Evolutionary conservation across 2,113 vertebrate species (phyloP).

Genomic region (Piprites chloris): DNA sequence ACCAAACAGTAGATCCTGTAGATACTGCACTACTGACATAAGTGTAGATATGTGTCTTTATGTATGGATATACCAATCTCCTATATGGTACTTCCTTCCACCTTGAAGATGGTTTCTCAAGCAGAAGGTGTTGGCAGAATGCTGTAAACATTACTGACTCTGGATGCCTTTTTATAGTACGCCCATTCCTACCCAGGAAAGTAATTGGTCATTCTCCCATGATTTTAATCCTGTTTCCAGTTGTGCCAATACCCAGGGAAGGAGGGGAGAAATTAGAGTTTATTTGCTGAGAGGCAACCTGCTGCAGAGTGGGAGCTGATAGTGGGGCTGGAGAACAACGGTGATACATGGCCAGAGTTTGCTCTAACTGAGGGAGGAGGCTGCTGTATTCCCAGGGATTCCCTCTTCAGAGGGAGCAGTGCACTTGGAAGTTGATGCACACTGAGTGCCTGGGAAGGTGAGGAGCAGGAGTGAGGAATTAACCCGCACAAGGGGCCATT

Average conservation of each 20-base stretch:
- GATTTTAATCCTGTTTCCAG: neutral
- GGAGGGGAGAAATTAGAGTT: neutral
- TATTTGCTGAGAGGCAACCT: neutral
- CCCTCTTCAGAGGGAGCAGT: neutral
- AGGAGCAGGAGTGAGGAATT: neutral
- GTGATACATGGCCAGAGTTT: neutral
- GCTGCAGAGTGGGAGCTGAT: neutral
- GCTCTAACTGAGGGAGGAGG: neutral
- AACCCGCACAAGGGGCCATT: neutral
- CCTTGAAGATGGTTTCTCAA: neutral
- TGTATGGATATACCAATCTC: neutral
- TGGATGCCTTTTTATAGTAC: neutral
- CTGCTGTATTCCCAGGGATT: neutral
- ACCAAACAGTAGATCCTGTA: no score
- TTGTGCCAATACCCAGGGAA: neutral
- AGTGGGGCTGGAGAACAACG: neutral
- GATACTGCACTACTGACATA: no score
- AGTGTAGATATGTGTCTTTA: neutral
- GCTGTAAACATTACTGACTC: neutral
- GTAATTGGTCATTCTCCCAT: neutral
- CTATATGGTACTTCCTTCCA: neutral
- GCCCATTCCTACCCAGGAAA: neutral
- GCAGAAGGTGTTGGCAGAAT: neutral
- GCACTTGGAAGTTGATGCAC: rapidly evolving
- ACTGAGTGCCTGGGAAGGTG: neutral